Conservation (phyloP, 1,140 invertebrate genomes). For the Zaprionus capensis region DNA sequence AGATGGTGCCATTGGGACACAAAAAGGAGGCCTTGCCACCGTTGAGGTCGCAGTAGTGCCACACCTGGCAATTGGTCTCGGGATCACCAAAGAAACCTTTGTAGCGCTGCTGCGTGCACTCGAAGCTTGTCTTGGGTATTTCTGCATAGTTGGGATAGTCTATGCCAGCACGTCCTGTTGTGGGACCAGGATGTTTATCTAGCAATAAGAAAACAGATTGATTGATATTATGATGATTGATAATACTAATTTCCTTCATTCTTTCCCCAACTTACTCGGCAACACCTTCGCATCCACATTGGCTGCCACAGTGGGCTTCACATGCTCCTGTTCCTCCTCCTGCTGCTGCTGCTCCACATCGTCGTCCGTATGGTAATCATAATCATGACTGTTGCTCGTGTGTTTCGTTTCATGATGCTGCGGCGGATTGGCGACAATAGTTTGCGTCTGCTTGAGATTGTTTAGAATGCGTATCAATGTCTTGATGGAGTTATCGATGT, state of each 20-base stretch:
- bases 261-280: slow-evolving; percentile 61
- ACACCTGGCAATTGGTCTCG: slow-evolving; percentile 93
- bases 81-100: slow-evolving; percentile 96
- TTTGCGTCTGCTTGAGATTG: slow-evolving; percentile 86
- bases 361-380: slow-evolving; percentile 64
- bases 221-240: neutral
- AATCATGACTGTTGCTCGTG: slow-evolving; percentile 45
- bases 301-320: slow-evolving; percentile 8
- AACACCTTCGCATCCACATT: slow-evolving; percentile 37
- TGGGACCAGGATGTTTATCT: slow-evolving; percentile 84
- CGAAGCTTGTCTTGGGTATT: slow-evolving; percentile 92
- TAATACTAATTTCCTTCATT: neutral
- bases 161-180: slow-evolving; percentile 90
- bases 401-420: slow-evolving; percentile 71
- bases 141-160: slow-evolving; percentile 92
- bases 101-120: slow-evolving; percentile 93
- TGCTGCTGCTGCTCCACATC: slow-evolving; percentile 49
- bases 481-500: slow-evolving; percentile 90
- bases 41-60: slow-evolving; percentile 96
- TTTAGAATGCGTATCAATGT: slow-evolving; percentile 90
- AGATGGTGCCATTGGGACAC: slow-evolving; percentile 96
- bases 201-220: no score
- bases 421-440: slow-evolving; percentile 77
- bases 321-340: slow-evolving; percentile 45
- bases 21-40: slow-evolving; percentile 95